Evolutionary conservation across 2,113 vertebrate species (phyloP).

Genomic region (Oreochromis tanganicae): DNA sequence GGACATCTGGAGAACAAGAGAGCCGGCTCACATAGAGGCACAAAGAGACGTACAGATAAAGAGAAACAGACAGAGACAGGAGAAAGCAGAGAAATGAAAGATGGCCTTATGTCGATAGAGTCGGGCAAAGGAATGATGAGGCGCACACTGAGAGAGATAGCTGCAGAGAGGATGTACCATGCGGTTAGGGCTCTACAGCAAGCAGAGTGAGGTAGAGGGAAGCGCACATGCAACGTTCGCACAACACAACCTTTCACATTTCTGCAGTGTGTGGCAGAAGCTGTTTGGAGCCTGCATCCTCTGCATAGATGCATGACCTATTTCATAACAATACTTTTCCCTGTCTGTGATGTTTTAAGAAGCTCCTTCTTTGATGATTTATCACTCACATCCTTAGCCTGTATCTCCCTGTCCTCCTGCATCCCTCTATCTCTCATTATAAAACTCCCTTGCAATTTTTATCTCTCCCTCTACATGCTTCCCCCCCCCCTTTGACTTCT

Average conservation of each 20-base stretch:
- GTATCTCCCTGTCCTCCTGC: neutral
- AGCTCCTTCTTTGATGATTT: neutral
- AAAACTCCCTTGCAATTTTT: slow-evolving; percentile 13
- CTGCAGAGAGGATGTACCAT: slow-evolving; percentile 12
- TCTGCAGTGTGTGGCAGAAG: slow-evolving; percentile 32
- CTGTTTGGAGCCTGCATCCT: slow-evolving; percentile 24
- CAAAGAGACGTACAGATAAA: neutral
- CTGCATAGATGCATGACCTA: slow-evolving; percentile 28
- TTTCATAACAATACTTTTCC: slow-evolving; percentile 57
- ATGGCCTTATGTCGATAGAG: neutral
- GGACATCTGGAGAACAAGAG: slow-evolving; percentile 26
- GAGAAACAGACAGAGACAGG: neutral
- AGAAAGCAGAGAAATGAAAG: neutral
- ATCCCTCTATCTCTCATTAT: neutral
- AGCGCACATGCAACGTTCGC: neutral
- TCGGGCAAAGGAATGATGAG: neutral
- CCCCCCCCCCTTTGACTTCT: accelerated
- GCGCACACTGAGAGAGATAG: neutral
- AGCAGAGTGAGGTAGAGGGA: slow-evolving; percentile 2
- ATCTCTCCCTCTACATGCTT: neutral
- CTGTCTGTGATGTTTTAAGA: slow-evolving; percentile 7
- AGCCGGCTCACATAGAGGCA: neutral
- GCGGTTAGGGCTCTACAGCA: slow-evolving; percentile 24
- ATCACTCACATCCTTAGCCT: neutral
- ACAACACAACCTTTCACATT: slow-evolving; percentile 10